Base-by-base conservation (phyloP, 2,888 invertebrate genomes). In the Pyrgus malvae region DNA sequence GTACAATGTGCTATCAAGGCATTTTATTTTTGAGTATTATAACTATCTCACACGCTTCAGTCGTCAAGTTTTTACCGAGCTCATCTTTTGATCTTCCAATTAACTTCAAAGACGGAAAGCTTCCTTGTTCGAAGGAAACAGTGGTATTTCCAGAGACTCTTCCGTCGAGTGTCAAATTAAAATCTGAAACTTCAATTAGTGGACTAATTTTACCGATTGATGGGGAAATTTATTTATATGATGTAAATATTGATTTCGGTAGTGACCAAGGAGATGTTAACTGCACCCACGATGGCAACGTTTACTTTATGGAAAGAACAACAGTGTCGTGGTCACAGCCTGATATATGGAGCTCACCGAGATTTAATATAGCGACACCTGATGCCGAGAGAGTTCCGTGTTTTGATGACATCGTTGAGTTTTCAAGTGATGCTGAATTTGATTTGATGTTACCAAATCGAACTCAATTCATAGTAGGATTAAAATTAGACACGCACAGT, bases 361-460 rank as follows among this genome's bases (percentile, higher is more conserved):
- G 67, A 38, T 83, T 84, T 44, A 91, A 83, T 55, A 75, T 80
- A 57, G 91, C 91, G 0, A 83, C 90, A 3, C 91, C 91, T 0
- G 88, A 91, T 61, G 70, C 82, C 0, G 90, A 91, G 57, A 78
- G 84, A 59, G 61, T 91, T 1, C 91, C 91, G 0, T 91, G 91
- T 57, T 75, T 66, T 14, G 77, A 87, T 38, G 91, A 92, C 57
- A 63, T 70, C 4, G 90, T 89, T 0, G 68, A 75, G 19, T 88
- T 91, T 55, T 83, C 89, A 0, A 27, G 31, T 6, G 66, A 76
- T 27, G 61, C 73, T 0, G 72, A 71, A 44, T 83, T 80, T 14
- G 73, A 76, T 0, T 62, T 88, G 2, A 44, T 46, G 0, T 63
- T 88, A 19, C 89, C 89, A 17, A 66, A 76, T 23, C 12, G 37